Evolutionary conservation across 2,113 vertebrate genomes (phyloP), one percentile per base, ranked within the genome.

Genomic region (Martes martes): DNA sequence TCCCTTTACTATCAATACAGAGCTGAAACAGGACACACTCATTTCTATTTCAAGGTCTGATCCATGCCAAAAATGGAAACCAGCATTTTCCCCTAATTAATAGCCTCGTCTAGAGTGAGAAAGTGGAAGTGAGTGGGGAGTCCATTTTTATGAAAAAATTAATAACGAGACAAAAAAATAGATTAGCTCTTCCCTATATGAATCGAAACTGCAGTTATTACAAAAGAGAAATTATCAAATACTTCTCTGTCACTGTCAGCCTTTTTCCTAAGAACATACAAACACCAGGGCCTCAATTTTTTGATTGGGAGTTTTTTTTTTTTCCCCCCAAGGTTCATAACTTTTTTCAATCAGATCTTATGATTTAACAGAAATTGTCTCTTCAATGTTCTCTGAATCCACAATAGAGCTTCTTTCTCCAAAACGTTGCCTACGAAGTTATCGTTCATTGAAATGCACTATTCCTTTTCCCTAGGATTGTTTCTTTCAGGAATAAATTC

Each of bases 71-170:
- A 86, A 73, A 57, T n/a, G 33, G 21, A 95, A 96, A 96, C 87
- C n/a, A 84, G 26, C 57, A 24, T 63, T 55, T 83, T 55, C 6
- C 39, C 65, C 80, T 94, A 93, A 92, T 97, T 96, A 96, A 82
- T 1, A 81, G 31, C 36, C 21, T 52, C 5, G n/a, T 74, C 24
- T 94, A 87, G 23, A 93, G 82, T 74, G 81, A 97, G 55, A 81
- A 91, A 86, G 84, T 74, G 36, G 31, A 50, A 47, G 3, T 33
- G 39, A 63, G 57, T 19, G 11, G 6, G 5, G 19, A 74, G 4
- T 21, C 33, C 24, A 80, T 45, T 59, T 95, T 84, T 42, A 55
- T 80, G 45, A 94, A 91, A 76, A 13, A 71, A 61, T 78, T 52
- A 91, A 63, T 76, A 90, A 80, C 4, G 15, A 91, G 33, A 33